Evolutionary conservation across 2,797 vertebrate species (phyloP).

Genomic region (Chelonia mydas): DNA sequence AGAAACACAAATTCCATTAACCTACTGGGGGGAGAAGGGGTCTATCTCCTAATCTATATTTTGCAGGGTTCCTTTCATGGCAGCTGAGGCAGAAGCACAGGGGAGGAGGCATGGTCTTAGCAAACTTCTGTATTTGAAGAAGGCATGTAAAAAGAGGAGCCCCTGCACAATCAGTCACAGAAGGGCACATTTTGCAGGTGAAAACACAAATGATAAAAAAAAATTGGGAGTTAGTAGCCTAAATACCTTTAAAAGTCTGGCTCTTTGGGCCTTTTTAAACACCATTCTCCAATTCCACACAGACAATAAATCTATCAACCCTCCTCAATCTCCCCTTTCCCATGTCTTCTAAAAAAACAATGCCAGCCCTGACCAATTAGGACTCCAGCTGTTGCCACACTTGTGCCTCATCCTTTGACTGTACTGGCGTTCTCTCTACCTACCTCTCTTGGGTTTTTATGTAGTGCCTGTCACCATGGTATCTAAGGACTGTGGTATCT

Average conservation of each 20-base stretch:
- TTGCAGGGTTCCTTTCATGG: neutral
- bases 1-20: neutral
- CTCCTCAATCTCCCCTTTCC: neutral
- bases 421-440: neutral
- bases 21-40: neutral
- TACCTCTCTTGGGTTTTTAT: neutral
- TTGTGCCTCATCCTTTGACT: neutral
- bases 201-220: neutral
- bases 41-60: neutral
- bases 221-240: neutral
- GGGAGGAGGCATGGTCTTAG: neutral
- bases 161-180: neutral
- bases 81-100: neutral
- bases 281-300: rapidly evolving
- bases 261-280: neutral
- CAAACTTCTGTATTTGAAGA: neutral
- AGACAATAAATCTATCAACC: neutral
- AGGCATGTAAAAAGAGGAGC: neutral
- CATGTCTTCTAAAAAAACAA: neutral
- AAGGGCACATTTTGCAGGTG: neutral
- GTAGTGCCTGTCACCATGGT: neutral
- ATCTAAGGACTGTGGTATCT: neutral
- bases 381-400: neutral
- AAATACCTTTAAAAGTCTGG: neutral
- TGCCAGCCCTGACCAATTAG: neutral